Evolutionary conservation across 2,113 vertebrate species (phyloP).

Genomic region (Nannospalax galili): DNA sequence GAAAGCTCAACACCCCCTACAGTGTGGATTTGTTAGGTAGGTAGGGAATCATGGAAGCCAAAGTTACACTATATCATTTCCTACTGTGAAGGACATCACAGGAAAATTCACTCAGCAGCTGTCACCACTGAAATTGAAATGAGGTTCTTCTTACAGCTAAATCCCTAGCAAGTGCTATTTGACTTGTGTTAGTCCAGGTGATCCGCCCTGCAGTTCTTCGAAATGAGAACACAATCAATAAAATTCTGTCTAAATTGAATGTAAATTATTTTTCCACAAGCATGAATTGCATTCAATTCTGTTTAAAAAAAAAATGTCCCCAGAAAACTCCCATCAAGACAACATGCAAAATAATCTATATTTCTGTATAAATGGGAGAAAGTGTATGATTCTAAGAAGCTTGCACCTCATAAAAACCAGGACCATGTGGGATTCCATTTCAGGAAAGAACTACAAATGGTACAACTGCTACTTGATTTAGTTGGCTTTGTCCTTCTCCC

Average conservation of each 20-base stretch:
- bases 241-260: constrained; percentile 63
- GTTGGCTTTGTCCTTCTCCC: neutral
- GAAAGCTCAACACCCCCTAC: constrained; percentile 31
- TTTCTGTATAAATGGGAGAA: neutral
- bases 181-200: constrained; percentile 51
- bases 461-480: neutral
- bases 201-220: constrained; percentile 72
- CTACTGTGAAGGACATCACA: constrained; percentile 62
- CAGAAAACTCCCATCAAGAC: constrained; percentile 38
- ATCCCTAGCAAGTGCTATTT: constrained; percentile 61
- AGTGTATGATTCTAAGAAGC: too few species aligned
- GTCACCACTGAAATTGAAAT: constrained; percentile 74
- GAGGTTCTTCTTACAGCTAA: constrained; percentile 68
- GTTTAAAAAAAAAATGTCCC: neutral
- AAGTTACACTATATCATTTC: constrained; percentile 66
- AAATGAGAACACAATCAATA: constrained; percentile 73
- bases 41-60: constrained; percentile 42
- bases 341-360: constrained; percentile 31
- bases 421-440: neutral
- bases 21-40: constrained; percentile 30
- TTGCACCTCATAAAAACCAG: neutral
- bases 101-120: constrained; percentile 70
- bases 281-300: constrained; percentile 62
- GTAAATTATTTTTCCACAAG: constrained; percentile 71
- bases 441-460: neutral